Base-by-base conservation (phyloP, 2,113 vertebrate genomes). In the Shinisaurus crocodilurus region DNA sequence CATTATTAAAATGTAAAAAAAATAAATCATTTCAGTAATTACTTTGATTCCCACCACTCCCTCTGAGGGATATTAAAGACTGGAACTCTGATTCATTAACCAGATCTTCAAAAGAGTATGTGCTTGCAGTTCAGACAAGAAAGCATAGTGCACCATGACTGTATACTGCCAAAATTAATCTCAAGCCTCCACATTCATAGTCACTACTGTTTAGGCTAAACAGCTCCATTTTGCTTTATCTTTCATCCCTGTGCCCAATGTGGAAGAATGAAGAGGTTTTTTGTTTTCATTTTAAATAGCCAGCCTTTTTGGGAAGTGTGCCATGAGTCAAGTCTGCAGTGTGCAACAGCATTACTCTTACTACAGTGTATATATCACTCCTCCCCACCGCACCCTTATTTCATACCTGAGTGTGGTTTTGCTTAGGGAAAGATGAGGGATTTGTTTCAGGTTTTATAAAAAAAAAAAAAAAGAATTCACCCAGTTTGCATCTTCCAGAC, bases 1-100 rank as follows among this genome's bases (percentile, higher is more conserved):
- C 18, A 74, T 87, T 89, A 90, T 0, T 18, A 90, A 93, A 79
- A 63, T 90, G 10, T 91, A 34, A 60, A 32, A 91, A 18, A 5
- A 6, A n/a, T n/a, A n/a, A 27, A 3, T 63, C 32, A 0, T 63
- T 91, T 12, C 25, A 85, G 20, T 43, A 65, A 87, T 81, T 88
- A 67, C 4, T 83, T 15, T 40, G 60, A 80, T 25, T 5, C 70
- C 50, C 93, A 63, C 75, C 88, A 70, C 18, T 6, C 25, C 37
- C 74, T 87, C 34, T 43, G 3, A 85, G 40, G 18, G 34, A 70
- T 84, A 57, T 18, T 76, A 45, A 84, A 54, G 90, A 87, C 25
- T 91, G 88, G 57, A 60, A 89, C 50, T 69, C n/a, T 85, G 0
- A 88, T 23, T 70, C 29, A 67, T 77, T 48, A 81, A 84, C 76